Evolutionary conservation across 2,888 invertebrate species (phyloP).

Genomic region (Cryptophagus acutangulus): DNA sequence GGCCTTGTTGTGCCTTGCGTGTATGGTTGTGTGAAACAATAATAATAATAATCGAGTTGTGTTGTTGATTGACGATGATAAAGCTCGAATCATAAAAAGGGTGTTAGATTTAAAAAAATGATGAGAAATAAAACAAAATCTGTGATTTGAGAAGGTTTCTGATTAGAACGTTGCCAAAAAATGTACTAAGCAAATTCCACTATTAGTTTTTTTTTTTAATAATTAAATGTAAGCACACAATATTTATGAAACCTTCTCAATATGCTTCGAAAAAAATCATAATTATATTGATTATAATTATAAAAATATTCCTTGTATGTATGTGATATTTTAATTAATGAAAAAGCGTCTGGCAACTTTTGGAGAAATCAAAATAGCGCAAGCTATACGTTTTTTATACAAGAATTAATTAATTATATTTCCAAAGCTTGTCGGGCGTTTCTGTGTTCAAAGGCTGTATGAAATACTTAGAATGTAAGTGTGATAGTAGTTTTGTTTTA

Average conservation of each 20-base stretch:
- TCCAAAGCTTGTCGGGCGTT: constrained; percentile 33
- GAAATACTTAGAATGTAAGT: constrained; percentile 40
- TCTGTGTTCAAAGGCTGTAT: constrained; percentile 47
- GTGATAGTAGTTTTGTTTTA: constrained; percentile 42
- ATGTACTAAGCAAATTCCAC: constrained; percentile 16
- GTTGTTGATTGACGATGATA: constrained; percentile 7
- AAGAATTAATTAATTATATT: constrained; percentile 11
- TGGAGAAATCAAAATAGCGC: constrained; percentile 3
- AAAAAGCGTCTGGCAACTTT: neutral
- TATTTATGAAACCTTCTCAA: constrained; percentile 43
- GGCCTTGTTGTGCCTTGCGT: constrained; percentile 45
- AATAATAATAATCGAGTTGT: constrained; percentile 9
- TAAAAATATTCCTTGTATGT: constrained; percentile 47
- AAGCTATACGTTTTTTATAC: constrained; percentile 13
- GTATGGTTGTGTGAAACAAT: constrained; percentile 32
- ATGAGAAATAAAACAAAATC: constrained; percentile 36
- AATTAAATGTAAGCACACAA: constrained; percentile 19
- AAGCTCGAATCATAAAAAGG: constrained; percentile 22
- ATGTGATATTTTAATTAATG: constrained; percentile 39
- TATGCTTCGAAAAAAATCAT: constrained; percentile 42
- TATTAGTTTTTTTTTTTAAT: constrained; percentile 30
- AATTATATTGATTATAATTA: constrained; percentile 44
- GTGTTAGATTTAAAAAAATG: constrained; percentile 31
- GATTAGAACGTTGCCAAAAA: constrained; percentile 41
- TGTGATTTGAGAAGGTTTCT: constrained; percentile 52